Evolutionary conservation across 2,797 vertebrate genomes (phyloP).

Genomic region (Tolypeutes matacus): DNA sequence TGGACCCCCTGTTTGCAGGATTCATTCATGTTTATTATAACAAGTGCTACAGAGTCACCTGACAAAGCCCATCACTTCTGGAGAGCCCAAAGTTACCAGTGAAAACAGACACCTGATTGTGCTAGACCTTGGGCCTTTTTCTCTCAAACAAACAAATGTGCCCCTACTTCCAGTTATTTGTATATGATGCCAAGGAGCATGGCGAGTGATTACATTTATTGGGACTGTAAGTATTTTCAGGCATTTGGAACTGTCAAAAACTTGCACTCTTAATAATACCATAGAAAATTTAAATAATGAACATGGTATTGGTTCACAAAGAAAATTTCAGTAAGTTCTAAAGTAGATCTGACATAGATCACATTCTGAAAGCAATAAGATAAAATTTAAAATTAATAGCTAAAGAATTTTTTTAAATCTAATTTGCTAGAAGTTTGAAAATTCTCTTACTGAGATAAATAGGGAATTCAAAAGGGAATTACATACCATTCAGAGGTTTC

Average conservation of each 20-base stretch:
- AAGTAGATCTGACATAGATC: neutral
- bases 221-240: neutral
- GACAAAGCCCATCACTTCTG: neutral
- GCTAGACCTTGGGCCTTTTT: neutral
- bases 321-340: neutral
- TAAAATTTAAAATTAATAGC: neutral
- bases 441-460: slow-evolving; percentile 28
- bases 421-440: slow-evolving; percentile 14
- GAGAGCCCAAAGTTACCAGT: neutral
- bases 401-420: neutral
- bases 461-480: slow-evolving; percentile 6
- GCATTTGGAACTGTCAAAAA: neutral
- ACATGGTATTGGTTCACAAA: neutral
- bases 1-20: neutral
- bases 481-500: neutral
- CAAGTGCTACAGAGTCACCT: neutral
- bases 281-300: neutral
- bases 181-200: neutral
- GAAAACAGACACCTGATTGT: neutral
- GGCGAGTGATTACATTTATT: neutral
- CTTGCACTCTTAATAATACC: slow-evolving; percentile 1
- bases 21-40: neutral
- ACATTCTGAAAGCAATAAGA: neutral
- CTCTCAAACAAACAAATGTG: neutral
- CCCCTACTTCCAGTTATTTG: neutral